Conservation (phyloP, 2,797 vertebrate genomes). For the Psittacula echo region DNA sequence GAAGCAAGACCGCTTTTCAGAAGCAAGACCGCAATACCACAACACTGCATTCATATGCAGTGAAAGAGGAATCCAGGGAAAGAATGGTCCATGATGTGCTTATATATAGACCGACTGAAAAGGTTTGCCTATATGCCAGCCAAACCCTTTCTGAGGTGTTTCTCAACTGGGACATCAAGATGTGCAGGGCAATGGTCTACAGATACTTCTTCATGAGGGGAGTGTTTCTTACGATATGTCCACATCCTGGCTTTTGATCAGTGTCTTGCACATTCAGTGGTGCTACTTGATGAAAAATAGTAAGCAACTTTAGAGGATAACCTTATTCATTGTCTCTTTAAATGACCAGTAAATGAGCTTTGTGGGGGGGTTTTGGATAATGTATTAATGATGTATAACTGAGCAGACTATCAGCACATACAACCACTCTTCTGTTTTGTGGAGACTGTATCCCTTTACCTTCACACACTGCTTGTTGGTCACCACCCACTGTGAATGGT, state of each 20-base stretch:
- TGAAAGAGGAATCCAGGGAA: neutral
- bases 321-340: neutral
- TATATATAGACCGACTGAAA: neutral
- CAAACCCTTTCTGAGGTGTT: neutral
- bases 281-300: neutral
- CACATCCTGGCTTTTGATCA: neutral
- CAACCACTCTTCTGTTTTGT: neutral
- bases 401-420: neutral
- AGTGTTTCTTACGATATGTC: neutral
- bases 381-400: neutral
- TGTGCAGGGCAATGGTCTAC: neutral
- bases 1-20: neutral
- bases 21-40: fast-evolving
- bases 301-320: neutral
- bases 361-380: neutral
- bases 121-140: fast-evolving
- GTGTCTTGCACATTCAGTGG: neutral
- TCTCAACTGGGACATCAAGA: neutral
- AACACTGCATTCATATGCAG: neutral
- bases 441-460: neutral
- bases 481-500: neutral
- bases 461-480: neutral
- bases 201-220: neutral
- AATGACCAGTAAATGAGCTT: neutral
- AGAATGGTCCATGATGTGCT: neutral